A percentile compares a stretch with the other conserved stretches of the same genome.
These are phyloP conservation scores for Megalops atlanticus DNA, from an alignment of 2,113 vertebrate species.

Conservation along the genomic window DNA sequence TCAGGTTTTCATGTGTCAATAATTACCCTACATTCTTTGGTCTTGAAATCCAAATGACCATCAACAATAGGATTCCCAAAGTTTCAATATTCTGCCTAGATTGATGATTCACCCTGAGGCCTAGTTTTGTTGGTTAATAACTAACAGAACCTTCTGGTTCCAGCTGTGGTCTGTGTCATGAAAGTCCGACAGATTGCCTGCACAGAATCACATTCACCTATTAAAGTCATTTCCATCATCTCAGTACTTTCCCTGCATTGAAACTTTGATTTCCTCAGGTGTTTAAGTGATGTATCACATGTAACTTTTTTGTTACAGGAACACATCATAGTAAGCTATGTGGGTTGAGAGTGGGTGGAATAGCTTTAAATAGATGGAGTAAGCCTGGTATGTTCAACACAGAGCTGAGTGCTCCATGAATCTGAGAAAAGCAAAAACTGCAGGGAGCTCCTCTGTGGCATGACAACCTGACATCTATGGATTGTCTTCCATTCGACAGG, in stretches of 20 bases:
- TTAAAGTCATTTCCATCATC: too few relatives aligned
- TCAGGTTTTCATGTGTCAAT: too few relatives aligned
- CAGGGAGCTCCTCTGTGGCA: background rate
- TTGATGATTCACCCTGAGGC: background rate
- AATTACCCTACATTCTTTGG: too few relatives aligned
- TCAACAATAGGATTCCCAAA: background rate
- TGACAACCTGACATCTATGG: background rate
- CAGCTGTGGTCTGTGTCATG: too few relatives aligned
- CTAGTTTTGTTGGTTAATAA: background rate
- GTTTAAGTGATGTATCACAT: background rate
- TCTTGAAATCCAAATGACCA: too few relatives aligned
- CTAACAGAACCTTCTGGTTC: background rate
- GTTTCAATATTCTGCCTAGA: background rate
- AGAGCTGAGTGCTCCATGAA: background rate
- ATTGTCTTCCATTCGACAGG: background rate
- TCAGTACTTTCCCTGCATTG: too few relatives aligned
- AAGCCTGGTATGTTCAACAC: background rate
- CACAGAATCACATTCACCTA: too few relatives aligned
- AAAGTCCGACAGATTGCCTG: too few relatives aligned
- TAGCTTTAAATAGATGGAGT: background rate
- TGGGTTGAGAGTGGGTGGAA: background rate
- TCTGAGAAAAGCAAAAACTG: too few relatives aligned
- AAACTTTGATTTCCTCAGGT: background rate
- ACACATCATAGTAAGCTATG: background rate
- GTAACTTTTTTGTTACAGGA: background rate